Percentiles rank a stretch among this genome's conserved stretches.
phyloP scores from a whole-genome alignment of 30 jellyfish, hydroid and myxozoan genomes.

The Haliclystus octoradiatus region DNA sequence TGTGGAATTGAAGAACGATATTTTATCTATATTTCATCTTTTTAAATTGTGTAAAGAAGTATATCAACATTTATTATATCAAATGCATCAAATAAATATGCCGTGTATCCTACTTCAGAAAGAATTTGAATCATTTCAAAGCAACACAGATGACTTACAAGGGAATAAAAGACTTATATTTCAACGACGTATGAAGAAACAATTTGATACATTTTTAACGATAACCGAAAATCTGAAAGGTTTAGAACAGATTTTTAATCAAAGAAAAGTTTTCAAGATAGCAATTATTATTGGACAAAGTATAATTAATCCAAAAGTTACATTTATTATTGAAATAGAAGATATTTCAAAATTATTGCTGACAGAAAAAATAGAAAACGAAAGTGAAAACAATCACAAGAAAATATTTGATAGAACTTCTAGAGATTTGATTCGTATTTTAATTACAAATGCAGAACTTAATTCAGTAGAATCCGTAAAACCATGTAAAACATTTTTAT shows the following conservation, averaged over 20 bases:
- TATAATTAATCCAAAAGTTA: neutral
- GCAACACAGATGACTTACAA: neutral
- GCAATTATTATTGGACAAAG: neutral
- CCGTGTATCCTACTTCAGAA: neutral
- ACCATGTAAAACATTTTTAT: neutral
- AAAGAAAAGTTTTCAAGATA: neutral
- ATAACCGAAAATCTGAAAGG: neutral
- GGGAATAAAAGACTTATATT: neutral
- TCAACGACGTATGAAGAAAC: neutral
- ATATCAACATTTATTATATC: neutral
- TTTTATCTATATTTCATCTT: neutral
- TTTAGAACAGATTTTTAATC: neutral
- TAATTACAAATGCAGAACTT: neutral
- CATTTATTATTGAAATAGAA: neutral
- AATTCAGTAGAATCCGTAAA: neutral
- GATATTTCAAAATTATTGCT: too few species aligned
- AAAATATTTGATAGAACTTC: neutral
- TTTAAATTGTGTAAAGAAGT: neutral
- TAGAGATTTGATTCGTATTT: neutral
- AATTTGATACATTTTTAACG: neutral
- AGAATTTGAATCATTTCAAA: neutral
- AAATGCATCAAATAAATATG: neutral
- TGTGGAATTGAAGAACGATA: neutral
- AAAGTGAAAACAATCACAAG: neutral
- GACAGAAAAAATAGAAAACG: neutral